phyloP scores from a whole-genome alignment of 2,113 vertebrate genomes.

The Hemichromis elongatus region DNA sequence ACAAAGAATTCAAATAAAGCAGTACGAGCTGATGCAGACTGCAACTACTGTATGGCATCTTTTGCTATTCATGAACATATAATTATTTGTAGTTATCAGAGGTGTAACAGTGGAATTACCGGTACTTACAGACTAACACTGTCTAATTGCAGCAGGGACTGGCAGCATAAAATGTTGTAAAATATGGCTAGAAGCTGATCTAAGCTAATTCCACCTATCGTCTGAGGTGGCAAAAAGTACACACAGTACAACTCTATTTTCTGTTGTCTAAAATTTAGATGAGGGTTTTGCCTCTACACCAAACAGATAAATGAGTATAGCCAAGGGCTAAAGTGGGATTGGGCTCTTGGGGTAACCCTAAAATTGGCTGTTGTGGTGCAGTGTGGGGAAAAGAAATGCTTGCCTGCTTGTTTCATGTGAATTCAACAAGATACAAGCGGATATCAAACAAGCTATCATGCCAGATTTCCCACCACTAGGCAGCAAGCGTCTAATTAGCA shows the following conservation, averaged over 20 bases:
- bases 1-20: no score
- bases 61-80: neutral
- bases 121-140: fast-evolving
- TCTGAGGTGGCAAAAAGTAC: neutral
- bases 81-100: fast-evolving
- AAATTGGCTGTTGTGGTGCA: neutral
- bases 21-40: no score
- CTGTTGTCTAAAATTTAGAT: neutral
- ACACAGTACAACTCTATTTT: neutral
- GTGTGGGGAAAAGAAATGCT: neutral
- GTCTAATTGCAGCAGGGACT: neutral
- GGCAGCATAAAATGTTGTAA: neutral
- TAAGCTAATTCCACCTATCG: neutral
- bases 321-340: neutral
- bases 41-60: fast-evolving
- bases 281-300: neutral
- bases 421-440: neutral
- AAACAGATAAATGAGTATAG: neutral
- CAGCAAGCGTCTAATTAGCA: neutral
- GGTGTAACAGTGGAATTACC: neutral
- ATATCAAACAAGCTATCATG: neutral
- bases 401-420: neutral
- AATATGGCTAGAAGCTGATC: neutral
- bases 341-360: neutral
- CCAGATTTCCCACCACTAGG: neutral